Percentiles rank a stretch among this genome's conserved stretches.
Evolutionary conservation across 2,888 invertebrate genomes (phyloP).

Genomic region (Xylota sylvarum): DNA sequence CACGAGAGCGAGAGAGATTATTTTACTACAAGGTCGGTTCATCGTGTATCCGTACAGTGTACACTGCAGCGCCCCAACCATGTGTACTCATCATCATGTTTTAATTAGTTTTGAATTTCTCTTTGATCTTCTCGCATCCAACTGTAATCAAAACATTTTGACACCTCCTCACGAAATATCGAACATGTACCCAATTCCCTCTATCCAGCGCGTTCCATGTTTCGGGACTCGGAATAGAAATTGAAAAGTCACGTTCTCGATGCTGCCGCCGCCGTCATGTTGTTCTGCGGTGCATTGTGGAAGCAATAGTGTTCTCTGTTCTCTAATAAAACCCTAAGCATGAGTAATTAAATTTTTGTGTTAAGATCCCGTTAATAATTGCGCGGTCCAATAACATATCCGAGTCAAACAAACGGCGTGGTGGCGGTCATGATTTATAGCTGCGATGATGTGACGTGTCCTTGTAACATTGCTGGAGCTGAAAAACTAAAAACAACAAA

Average conservation of each 20-base stretch:
- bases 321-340: conserved; percentile 32
- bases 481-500: conserved; percentile 30
- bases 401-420: conserved; percentile 21
- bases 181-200: conserved; percentile 49
- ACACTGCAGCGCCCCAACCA: conserved; percentile 21
- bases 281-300: background rate
- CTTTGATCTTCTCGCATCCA: conserved; percentile 70
- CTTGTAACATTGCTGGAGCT: conserved; percentile 49
- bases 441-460: conserved; percentile 69
- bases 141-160: conserved; percentile 73
- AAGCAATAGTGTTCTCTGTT: conserved; percentile 7
- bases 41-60: background rate
- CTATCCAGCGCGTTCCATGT: background rate
- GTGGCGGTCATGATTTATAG: conserved; percentile 60
- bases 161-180: conserved; percentile 66
- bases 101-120: conserved; percentile 71
- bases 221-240: conserved; percentile 19
- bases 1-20: background rate
- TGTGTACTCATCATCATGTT: conserved; percentile 62
- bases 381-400: conserved; percentile 22
- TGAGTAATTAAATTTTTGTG: conserved; percentile 64
- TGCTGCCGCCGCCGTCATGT: conserved; percentile 9
- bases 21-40: conserved; percentile 32
- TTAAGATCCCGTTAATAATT: conserved; percentile 59
- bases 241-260: conserved; percentile 70